A percentile compares a stretch with the other conserved stretches of the same genome.
Evolutionary conservation across 2,797 vertebrate species (phyloP).

Genomic region (Lophius americanus): DNA sequence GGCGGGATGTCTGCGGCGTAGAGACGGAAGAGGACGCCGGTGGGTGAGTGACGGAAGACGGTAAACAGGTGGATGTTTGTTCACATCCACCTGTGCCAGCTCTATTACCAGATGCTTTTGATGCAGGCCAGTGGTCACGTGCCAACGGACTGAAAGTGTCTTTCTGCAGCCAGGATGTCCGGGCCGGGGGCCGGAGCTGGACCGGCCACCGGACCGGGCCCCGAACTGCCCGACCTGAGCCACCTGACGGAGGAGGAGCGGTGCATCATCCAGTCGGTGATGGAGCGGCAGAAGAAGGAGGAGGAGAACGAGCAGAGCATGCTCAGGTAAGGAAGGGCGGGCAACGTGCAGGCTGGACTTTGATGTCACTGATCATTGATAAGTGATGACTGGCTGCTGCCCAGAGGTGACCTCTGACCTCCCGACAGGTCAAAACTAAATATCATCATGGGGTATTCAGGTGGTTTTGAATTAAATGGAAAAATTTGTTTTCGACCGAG

Average conservation of each 20-base stretch:
- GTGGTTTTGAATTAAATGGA: too few relatives aligned
- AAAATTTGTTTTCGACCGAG: too few relatives aligned
- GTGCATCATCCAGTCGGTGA: slow-evolving; percentile 92
- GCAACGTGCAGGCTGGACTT: too few relatives aligned
- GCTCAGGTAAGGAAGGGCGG: slow-evolving; percentile 85
- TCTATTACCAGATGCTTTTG: neutral
- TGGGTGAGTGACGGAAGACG: slow-evolving; percentile 20
- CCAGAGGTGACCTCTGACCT: slow-evolving; percentile 16
- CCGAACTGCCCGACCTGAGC: slow-evolving; percentile 92
- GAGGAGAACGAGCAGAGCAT: slow-evolving; percentile 95
- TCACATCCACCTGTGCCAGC: neutral
- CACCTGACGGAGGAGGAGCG: slow-evolving; percentile 95
- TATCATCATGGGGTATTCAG: too few relatives aligned
- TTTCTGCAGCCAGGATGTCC: slow-evolving; percentile 83
- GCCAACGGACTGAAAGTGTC: slow-evolving; percentile 6
- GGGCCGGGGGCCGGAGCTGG: slow-evolving; percentile 72
- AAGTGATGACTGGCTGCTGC: neutral
- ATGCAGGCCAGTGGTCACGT: neutral
- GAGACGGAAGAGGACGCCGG: slow-evolving; percentile 58
- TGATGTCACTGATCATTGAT: neutral
- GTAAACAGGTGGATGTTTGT: slow-evolving; percentile 21
- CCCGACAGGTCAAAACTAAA: too few relatives aligned
- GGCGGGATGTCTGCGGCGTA: slow-evolving; percentile 70
- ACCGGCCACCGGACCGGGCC: slow-evolving; percentile 24
- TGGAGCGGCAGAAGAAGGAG: slow-evolving; percentile 93